phyloP scores from a whole-genome alignment of 2,113 vertebrate genomes.

The Corythoichthys intestinalis region DNA sequence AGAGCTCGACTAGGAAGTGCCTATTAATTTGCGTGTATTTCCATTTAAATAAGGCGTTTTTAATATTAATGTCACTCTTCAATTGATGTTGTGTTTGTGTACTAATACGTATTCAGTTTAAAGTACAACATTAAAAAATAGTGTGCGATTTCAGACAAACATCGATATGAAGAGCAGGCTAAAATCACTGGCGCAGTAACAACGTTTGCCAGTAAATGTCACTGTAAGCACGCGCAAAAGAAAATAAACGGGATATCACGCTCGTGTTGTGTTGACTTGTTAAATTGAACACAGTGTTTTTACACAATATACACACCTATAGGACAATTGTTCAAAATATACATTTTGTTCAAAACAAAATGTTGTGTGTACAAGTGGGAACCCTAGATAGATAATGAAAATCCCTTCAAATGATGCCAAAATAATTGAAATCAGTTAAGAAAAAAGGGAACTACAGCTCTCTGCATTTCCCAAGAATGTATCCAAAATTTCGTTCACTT shows the following conservation, averaged over 20 bases:
- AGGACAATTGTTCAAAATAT: no score
- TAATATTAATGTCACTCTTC: not conserved
- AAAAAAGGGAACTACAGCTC: no score
- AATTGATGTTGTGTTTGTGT: not conserved
- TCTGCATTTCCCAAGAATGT: no score
- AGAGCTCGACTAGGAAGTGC: not conserved
- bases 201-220: constrained; percentile 32
- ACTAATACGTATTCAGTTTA: not conserved
- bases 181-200: not conserved
- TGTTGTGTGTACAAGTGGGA: no score
- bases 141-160: not conserved
- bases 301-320: no score
- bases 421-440: no score
- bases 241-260: not conserved
- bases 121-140: not conserved
- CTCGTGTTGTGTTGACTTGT: not conserved
- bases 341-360: no score
- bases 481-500: no score
- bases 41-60: not conserved
- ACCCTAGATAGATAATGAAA: no score
- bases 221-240: constrained; percentile 9
- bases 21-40: not conserved
- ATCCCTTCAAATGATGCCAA: no score
- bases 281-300: not conserved
- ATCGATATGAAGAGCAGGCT: not conserved